These are phyloP conservation scores for Troides oblongomaculatus DNA, from an alignment of 2,888 invertebrate species.

Conservation along the genomic window DNA sequence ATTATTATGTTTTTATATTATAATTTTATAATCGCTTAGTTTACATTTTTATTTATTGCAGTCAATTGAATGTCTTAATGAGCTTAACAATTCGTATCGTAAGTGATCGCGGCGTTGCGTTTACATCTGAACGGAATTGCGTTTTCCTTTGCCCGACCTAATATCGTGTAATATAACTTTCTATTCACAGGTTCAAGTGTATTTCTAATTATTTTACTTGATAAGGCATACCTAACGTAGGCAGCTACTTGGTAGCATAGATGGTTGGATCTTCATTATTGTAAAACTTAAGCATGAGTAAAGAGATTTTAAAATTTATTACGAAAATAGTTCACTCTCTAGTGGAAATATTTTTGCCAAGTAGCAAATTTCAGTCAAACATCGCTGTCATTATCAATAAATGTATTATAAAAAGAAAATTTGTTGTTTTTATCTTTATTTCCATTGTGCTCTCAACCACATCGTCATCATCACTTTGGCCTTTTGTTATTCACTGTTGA, in stretches of 20 bases:
- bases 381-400: slow-evolving; percentile 80
- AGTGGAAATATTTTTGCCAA: slow-evolving; percentile 80
- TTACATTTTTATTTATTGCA: slow-evolving; percentile 71
- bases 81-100: slow-evolving; percentile 63
- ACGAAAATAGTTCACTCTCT: slow-evolving; percentile 73
- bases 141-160: slow-evolving; percentile 63
- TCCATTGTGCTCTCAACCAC: not conserved
- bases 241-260: slow-evolving; percentile 73
- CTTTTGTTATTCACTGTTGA: not conserved
- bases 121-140: slow-evolving; percentile 48
- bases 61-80: slow-evolving; percentile 61
- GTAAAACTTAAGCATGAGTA: slow-evolving; percentile 65
- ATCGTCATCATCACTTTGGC: not conserved
- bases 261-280: slow-evolving; percentile 67
- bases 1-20: slow-evolving; percentile 65
- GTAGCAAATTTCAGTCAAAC: slow-evolving; percentile 78
- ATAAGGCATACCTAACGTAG: slow-evolving; percentile 56
- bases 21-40: slow-evolving; percentile 58
- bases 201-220: slow-evolving; percentile 66
- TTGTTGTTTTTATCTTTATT: slow-evolving; percentile 36
- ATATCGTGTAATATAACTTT: slow-evolving; percentile 55
- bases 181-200: slow-evolving; percentile 67
- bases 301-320: slow-evolving; percentile 78
- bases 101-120: slow-evolving; percentile 47
- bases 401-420: slow-evolving; percentile 70